These are phyloP conservation scores for Oryctes rhinoceros DNA, from an alignment of 1,140 invertebrate genomes.

Conservation along the genomic window DNA sequence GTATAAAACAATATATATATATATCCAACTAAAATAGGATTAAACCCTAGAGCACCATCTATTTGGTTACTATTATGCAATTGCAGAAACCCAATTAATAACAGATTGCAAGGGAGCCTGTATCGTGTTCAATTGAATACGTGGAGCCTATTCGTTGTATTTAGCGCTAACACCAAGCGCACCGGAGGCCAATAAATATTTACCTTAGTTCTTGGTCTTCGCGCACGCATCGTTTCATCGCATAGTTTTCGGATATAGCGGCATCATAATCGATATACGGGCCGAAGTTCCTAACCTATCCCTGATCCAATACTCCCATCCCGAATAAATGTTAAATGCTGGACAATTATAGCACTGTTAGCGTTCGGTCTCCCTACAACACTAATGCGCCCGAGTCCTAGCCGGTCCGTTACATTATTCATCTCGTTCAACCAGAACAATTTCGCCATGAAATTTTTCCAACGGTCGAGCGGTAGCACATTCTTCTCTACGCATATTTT, in stretches of 20 bases:
- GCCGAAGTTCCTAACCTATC: not conserved
- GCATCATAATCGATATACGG: not conserved
- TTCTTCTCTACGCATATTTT: not conserved
- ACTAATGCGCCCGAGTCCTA: conserved; percentile 26
- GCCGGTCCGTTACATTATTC: conserved; percentile 23
- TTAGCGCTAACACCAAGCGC: too few species aligned
- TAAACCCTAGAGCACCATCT: too few species aligned
- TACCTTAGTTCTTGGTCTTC: not conserved
- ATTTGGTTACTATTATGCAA: too few species aligned
- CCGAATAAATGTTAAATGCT: conserved; percentile 30
- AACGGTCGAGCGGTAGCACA: not conserved
- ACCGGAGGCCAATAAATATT: not conserved
- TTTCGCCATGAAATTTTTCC: conserved; percentile 20
- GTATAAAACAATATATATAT: too few species aligned
- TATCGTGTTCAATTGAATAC: too few species aligned
- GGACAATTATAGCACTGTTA: conserved; percentile 32
- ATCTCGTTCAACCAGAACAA: conserved; percentile 20
- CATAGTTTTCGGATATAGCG: not conserved
- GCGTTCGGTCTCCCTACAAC: conserved; percentile 7
- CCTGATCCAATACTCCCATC: conserved; percentile 13
- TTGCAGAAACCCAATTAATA: too few species aligned
- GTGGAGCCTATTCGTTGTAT: too few species aligned
- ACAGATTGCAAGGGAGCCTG: too few species aligned
- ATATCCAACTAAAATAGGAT: too few species aligned
- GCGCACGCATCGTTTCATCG: not conserved